Percentiles rank a stretch among this genome's conserved stretches.
Evolutionary conservation across 2,797 vertebrate species (phyloP).

Genomic region (Podarcis lilfordi): DNA sequence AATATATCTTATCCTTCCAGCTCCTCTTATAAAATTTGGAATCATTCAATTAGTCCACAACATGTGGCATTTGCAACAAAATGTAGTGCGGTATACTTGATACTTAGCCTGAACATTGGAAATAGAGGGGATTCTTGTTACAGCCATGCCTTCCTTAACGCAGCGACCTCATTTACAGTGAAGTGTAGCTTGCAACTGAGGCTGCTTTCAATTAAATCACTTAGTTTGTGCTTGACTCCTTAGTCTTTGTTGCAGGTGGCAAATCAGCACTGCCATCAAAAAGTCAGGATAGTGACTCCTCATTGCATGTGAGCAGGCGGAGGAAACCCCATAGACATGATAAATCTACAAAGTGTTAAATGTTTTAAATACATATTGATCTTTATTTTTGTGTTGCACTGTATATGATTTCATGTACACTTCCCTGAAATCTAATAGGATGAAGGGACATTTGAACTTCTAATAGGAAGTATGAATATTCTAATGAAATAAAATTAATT

Average conservation of each 20-base stretch:
- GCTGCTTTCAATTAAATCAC: neutral
- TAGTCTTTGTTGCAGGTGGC: neutral
- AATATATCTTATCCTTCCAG: neutral
- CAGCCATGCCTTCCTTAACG: too few relatives aligned
- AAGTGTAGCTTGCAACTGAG: neutral
- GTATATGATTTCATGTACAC: neutral
- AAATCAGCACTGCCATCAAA: neutral
- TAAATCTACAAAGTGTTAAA: neutral
- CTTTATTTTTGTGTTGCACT: neutral
- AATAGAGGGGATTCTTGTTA: too few relatives aligned
- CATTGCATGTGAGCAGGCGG: too few relatives aligned
- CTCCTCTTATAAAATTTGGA: neutral
- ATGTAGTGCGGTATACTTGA: neutral
- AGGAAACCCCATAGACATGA: neutral
- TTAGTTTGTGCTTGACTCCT: neutral
- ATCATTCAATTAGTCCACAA: neutral
- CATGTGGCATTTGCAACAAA: neutral
- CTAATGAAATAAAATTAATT: neutral
- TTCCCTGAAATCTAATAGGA: neutral
- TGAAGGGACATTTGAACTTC: neutral
- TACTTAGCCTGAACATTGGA: too few relatives aligned
- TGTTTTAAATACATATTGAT: neutral
- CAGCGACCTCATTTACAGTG: neutral
- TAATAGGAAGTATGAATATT: neutral
- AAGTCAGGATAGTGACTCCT: neutral